Percentiles rank a stretch among this genome's conserved stretches.
Conservation (phyloP, 2,888 invertebrate species). For the Sialis lutaria region DNA sequence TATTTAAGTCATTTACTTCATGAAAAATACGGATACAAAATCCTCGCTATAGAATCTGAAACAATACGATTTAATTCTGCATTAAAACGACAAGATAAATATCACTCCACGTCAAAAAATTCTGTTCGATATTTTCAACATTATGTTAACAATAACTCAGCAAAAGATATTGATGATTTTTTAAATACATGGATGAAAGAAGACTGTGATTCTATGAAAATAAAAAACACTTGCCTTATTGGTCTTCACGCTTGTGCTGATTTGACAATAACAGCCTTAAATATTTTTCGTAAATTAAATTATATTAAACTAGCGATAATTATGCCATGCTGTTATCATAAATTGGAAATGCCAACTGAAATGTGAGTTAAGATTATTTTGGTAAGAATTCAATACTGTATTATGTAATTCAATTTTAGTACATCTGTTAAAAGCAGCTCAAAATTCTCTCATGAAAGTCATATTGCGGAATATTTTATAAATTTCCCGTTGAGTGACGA, state of each 20-base stretch:
- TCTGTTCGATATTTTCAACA: slow-evolving; percentile 39
- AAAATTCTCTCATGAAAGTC: background rate
- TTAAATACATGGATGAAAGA: slow-evolving; percentile 25
- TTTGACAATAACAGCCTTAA: slow-evolving; percentile 46
- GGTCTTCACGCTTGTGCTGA: slow-evolving; percentile 70
- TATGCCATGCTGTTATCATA: slow-evolving; percentile 71
- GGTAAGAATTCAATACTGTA: slow-evolving; percentile 8
- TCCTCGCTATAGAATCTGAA: slow-evolving; percentile 52
- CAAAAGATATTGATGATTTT: slow-evolving; percentile 24
- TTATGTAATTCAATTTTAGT: too few relatives aligned
- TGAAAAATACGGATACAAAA: slow-evolving; percentile 34
- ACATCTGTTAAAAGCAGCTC: background rate
- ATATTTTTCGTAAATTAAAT: slow-evolving; percentile 40
- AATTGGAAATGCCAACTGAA: slow-evolving; percentile 27
- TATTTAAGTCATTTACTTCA: slow-evolving; percentile 52
- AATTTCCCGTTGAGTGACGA: slow-evolving; percentile 47
- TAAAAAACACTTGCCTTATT: slow-evolving; percentile 24
- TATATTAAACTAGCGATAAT: slow-evolving; percentile 38
- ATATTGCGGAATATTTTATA: slow-evolving; percentile 25
- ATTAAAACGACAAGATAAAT: slow-evolving; percentile 33
- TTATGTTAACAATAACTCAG: slow-evolving; percentile 34
- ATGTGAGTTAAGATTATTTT: slow-evolving; percentile 4
- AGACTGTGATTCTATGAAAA: slow-evolving; percentile 9
- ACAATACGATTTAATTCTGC: slow-evolving; percentile 35
- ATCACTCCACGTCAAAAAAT: slow-evolving; percentile 30